Conservation (phyloP, 2,797 vertebrate species). For the Semotilus atromaculatus region DNA sequence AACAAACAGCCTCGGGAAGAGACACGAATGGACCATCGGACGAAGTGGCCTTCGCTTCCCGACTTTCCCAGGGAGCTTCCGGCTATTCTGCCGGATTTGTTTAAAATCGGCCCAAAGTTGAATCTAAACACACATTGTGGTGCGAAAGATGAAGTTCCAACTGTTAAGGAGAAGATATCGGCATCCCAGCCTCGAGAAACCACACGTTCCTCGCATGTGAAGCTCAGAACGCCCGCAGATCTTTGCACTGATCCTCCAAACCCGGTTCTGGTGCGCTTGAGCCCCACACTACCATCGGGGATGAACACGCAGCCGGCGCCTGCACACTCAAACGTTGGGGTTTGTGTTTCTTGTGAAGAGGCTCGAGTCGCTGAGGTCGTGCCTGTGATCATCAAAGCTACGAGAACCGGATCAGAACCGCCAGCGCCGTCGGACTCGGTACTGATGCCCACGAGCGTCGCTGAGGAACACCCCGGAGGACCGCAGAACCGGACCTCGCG, state of each 20-base stretch:
- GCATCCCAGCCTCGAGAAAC: constrained; percentile 34
- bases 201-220: neutral
- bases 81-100: constrained; percentile 78
- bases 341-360: neutral
- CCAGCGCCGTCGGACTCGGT: too few relatives aligned
- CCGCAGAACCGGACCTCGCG: constrained; percentile 72
- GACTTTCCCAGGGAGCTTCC: constrained; percentile 85
- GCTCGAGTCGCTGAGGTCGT: fast-evolving
- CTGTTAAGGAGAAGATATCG: neutral
- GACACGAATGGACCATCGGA: constrained; percentile 69
- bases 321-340: too few relatives aligned
- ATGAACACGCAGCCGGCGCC: too few relatives aligned
- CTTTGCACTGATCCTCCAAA: constrained; percentile 54
- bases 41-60: constrained; percentile 89
- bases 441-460: constrained; percentile 19
- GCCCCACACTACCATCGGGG: neutral
- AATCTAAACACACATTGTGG: neutral
- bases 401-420: too few relatives aligned
- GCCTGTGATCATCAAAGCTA: neutral
- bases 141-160: neutral
- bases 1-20: constrained; percentile 73
- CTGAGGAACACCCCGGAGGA: constrained; percentile 61
- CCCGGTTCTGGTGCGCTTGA: constrained; percentile 49
- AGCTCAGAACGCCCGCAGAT: neutral
- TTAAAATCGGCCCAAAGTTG: constrained; percentile 15